These are phyloP conservation scores for Anarsia innoxiella DNA, from an alignment of 2,888 invertebrate species.

Conservation along the genomic window DNA sequence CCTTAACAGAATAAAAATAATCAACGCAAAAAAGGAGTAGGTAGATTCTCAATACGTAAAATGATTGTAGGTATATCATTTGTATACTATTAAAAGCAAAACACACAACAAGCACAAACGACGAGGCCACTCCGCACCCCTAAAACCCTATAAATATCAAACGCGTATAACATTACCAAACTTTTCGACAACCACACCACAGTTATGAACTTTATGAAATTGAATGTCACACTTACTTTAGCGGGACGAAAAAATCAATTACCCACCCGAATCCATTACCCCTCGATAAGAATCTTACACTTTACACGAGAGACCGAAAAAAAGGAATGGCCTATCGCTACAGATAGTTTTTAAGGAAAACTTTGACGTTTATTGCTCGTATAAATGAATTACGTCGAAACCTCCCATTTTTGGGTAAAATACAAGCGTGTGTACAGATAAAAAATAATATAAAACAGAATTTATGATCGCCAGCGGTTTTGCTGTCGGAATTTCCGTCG, in stretches of 20 bases:
- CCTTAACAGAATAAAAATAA: no score
- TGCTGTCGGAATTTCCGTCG: slow-evolving; percentile 6
- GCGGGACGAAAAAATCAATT: slow-evolving; percentile 6
- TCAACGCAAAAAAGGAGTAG: no score
- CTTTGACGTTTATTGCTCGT: slow-evolving; percentile 49
- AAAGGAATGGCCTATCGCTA: slow-evolving; percentile 20
- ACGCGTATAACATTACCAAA: no score
- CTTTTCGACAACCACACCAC: no score
- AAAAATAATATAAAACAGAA: slow-evolving; percentile 20
- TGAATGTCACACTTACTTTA: no score
- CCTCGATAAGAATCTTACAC: slow-evolving; percentile 10
- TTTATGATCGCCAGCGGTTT: slow-evolving; percentile 13
- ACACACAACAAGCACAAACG: no score
- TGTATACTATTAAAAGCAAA: no score
- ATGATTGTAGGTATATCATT: no score
- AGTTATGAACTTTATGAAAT: no score
- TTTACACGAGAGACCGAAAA: slow-evolving; percentile 14
- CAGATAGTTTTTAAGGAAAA: slow-evolving; percentile 44
- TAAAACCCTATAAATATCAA: no score
- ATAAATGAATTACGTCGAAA: slow-evolving; percentile 47
- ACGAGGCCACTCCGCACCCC: no score
- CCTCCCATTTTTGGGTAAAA: slow-evolving; percentile 39
- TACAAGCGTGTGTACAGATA: slow-evolving; percentile 27
- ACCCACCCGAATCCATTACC: slow-evolving; percentile 5
- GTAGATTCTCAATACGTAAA: no score